These are phyloP conservation scores for Argyrosomus japonicus DNA, from an alignment of 2,113 vertebrate genomes.

Conservation along the genomic window DNA sequence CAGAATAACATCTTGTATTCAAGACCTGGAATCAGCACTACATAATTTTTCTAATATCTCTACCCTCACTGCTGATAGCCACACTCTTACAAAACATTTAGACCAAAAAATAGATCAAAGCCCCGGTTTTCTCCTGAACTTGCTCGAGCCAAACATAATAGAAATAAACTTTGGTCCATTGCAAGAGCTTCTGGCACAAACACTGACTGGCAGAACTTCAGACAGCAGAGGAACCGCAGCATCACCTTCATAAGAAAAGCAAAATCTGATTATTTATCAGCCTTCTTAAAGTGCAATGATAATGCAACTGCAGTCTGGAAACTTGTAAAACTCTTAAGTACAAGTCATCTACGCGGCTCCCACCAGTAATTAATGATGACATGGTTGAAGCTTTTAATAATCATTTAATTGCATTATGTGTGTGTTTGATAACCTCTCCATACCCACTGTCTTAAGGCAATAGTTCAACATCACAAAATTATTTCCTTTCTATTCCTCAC, in stretches of 20 bases:
- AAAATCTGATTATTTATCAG: neutral
- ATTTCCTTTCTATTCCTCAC: neutral
- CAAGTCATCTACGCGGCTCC: neutral
- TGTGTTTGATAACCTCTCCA: neutral
- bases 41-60: slow-evolving; percentile 11
- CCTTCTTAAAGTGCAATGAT: neutral
- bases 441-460: neutral
- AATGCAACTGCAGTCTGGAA: neutral
- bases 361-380: neutral
- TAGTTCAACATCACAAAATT: neutral
- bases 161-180: slow-evolving; percentile 9
- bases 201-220: neutral
- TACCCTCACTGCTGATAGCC: neutral
- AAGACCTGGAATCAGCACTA: slow-evolving; percentile 12
- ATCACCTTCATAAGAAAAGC: neutral
- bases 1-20: slow-evolving; percentile 26
- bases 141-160: neutral
- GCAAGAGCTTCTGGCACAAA: slow-evolving; percentile 7
- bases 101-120: slow-evolving; percentile 8
- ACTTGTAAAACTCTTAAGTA: neutral
- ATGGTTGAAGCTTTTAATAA: neutral
- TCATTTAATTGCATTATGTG: neutral
- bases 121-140: neutral
- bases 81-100: neutral
- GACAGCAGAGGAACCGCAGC: neutral